Evolutionary conservation across 2,888 invertebrate species (phyloP).

Genomic region (Caenorhabditis macrosperma): DNA sequence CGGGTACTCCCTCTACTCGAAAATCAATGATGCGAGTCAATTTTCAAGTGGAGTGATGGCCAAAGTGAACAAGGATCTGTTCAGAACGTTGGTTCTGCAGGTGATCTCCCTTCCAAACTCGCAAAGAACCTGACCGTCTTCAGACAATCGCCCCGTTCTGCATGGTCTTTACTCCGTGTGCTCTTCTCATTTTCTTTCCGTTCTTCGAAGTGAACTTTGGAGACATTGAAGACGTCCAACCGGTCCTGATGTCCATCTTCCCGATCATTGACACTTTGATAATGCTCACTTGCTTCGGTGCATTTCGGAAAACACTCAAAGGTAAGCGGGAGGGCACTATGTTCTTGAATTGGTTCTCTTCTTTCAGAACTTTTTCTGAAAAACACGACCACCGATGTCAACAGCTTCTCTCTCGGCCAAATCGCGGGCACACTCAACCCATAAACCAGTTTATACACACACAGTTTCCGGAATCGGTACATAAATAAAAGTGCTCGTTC

Average conservation of each 20-base stretch:
- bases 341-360: background rate
- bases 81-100: slow-evolving; percentile 28
- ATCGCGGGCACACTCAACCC: background rate
- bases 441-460: slow-evolving; percentile 21
- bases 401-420: background rate
- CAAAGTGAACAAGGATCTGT: slow-evolving; percentile 14
- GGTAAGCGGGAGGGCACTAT: background rate
- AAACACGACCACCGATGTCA: background rate
- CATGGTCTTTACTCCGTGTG: slow-evolving; percentile 17
- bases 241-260: slow-evolving; percentile 22
- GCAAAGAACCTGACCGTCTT: too few species aligned
- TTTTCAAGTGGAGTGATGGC: slow-evolving; percentile 17
- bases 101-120: too few species aligned
- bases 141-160: slow-evolving; percentile 21
- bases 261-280: slow-evolving; percentile 26
- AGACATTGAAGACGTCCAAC: slow-evolving; percentile 28
- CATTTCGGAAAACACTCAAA: slow-evolving; percentile 5
- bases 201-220: background rate
- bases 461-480: background rate
- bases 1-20: slow-evolving; percentile 6
- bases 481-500: background rate
- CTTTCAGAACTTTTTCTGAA: slow-evolving; percentile 7
- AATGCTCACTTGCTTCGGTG: slow-evolving; percentile 19
- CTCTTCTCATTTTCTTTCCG: background rate
- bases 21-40: slow-evolving; percentile 10